Percentiles rank a stretch among this genome's conserved stretches.
Conservation (phyloP, 64 coral and sea anemone genomes). For the Stichodactyla mertensii region DNA sequence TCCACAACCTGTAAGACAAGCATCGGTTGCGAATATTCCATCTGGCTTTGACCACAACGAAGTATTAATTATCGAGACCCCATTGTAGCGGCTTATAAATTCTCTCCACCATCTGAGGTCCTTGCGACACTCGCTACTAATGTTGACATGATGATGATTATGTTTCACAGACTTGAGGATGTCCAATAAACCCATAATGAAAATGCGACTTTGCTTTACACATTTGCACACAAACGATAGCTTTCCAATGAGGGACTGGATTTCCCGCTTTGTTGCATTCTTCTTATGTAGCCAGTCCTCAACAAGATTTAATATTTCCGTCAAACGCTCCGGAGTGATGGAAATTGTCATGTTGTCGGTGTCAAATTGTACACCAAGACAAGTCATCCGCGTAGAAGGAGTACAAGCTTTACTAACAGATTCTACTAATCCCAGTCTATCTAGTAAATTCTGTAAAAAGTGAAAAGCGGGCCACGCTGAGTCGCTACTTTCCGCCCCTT, state of each 20-base stretch:
- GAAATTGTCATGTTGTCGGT: slow-evolving; percentile 34
- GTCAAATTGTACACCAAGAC: slow-evolving; percentile 40
- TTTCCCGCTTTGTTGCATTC: no score
- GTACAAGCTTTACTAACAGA: slow-evolving; percentile 33
- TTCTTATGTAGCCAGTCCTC: no score
- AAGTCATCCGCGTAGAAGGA: slow-evolving; percentile 24
- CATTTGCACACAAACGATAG: no score
- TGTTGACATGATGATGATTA: no score
- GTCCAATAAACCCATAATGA: no score
- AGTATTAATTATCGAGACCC: slow-evolving; percentile 18
- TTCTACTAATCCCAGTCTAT: background rate
- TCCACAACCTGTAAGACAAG: slow-evolving; percentile 35
- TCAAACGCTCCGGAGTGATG: no score
- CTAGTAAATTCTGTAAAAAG: slow-evolving; percentile 19
- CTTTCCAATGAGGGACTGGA: no score
- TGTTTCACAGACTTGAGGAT: no score
- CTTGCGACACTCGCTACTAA: no score
- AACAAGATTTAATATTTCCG: no score
- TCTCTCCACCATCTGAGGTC: slow-evolving; percentile 24
- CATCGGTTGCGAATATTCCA: slow-evolving; percentile 29
- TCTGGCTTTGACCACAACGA: slow-evolving; percentile 7
- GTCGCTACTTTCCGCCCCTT: slow-evolving; percentile 10
- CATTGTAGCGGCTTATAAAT: slow-evolving; percentile 18
- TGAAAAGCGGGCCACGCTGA: background rate
- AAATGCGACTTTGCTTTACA: no score